Base-by-base conservation (phyloP, 2,113 vertebrate species). In the Pterocles gutturalis region DNA sequence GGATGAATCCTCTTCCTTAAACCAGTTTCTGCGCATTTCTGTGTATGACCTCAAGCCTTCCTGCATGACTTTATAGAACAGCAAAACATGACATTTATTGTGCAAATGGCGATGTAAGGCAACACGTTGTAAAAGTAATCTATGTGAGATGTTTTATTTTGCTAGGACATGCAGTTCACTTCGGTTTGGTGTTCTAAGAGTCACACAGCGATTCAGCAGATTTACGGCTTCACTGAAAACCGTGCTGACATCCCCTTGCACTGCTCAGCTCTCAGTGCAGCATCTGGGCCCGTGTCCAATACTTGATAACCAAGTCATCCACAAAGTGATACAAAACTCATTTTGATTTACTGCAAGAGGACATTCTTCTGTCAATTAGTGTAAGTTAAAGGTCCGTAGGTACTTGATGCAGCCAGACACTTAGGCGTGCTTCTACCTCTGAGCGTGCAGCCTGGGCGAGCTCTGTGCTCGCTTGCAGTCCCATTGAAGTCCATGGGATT, bases 291-390 rank as follows among this genome's bases (percentile, higher is more conserved):
- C 19, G 6, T 31, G 19, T 87, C 67, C 45, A 79, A 9, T 21
- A 8, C 26, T 71, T 41, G 67, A 92, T 89, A 93, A 86, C 38
- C 72, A 71, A 77, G 33, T 67, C 70, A 75, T 78, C 33, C 43
- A 72, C 16, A 45, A 66, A 90, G 46, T 62, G 60, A 53, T 80
- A 60, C 33, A 79, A 83, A 83, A 2, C 18, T 15, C 34, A 18
- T 80, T 93, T 79, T 87, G 70, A 84, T 90, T 92, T 90, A 75
- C 45, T 87, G 49, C 64, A 92, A 84, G 90, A 96, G 38, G 53
- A 69, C 12, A 38, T 69, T 80, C 41, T 93, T 82, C 77, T 96
- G 78, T 82, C 55, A 93, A 31, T 93, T 86, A 95, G 7, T 70
- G 15, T 83, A 89, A 84, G 48, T 86, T 97, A 93, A 92, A 90